Conservation (phyloP, 2,113 vertebrate genomes). For the Andinoacara biseriatus region DNA sequence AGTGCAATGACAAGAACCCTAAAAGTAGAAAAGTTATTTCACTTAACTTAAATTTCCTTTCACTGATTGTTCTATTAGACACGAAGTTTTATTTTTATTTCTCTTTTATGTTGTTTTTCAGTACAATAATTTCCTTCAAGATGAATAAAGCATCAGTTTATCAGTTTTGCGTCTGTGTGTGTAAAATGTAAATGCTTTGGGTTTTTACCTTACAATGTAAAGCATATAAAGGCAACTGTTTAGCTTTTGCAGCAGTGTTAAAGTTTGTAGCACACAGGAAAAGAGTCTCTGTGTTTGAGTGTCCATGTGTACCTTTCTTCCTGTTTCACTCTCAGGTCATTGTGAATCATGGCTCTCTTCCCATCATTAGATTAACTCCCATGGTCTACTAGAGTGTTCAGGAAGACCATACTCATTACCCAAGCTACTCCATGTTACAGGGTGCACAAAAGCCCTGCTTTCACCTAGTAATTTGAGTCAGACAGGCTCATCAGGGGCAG, state of each 20-base stretch:
- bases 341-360: slow-evolving; percentile 42
- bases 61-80: not conserved
- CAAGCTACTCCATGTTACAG: slow-evolving; percentile 44
- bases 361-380: slow-evolving; percentile 78
- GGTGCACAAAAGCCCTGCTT: slow-evolving; percentile 56
- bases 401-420: slow-evolving; percentile 72
- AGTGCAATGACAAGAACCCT: no score
- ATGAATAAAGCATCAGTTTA: not conserved
- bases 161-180: no score
- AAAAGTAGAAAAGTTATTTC: no score
- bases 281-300: slow-evolving; percentile 18
- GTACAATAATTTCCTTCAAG: not conserved
- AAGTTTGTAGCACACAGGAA: not conserved
- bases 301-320: slow-evolving; percentile 39
- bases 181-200: not conserved
- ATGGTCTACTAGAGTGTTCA: slow-evolving; percentile 59
- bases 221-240: no score
- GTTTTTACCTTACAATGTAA: no score
- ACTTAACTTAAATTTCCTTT: not conserved
- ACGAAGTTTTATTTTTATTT: not conserved
- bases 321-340: slow-evolving; percentile 46
- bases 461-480: slow-evolving; percentile 74
- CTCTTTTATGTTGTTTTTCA: not conserved
- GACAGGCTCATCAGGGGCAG: slow-evolving; percentile 53
- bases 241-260: not conserved